Evolutionary conservation across 2,113 vertebrate genomes (phyloP), one percentile per base, ranked within the genome.

Genomic region (Cranoglanis bouderius): DNA sequence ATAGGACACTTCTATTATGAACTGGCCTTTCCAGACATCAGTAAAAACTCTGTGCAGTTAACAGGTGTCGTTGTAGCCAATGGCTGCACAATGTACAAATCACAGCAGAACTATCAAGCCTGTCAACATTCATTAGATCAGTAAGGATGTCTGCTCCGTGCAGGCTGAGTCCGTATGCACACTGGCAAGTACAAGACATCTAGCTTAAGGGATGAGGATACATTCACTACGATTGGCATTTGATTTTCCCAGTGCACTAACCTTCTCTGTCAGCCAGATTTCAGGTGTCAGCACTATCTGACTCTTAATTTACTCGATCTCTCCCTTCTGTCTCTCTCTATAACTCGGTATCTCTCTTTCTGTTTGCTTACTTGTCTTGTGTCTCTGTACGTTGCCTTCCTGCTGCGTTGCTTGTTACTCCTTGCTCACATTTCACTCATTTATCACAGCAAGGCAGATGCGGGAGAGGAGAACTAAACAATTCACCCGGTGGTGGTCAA

Each of bases 361-460:
- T n/a, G 59, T 61, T 55, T 81, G 40, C 83, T 49, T 49, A 38
- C 75, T 86, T n/a, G 84, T 90, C 70, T 84, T 29, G 9, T 24
- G 4, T 83, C 19, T 86, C 46, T 55, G 24, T 81, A 74, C 63
- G 32, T 19, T 80, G 61, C 55, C 81, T 92, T 89, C 86, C 63
- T 82, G 84, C 57, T 78, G 55, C 86, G 57, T 86, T 84, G 38
- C 74, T 67, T 86, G 67, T 89, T 89, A 92, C 83, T 90, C 78
- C 86, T 85, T 81, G 80, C 63, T 92, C 86, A 49, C 49, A 88
- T 86, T 89, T 90, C 89, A 90, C 63, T 88, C 86, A 75, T 91
- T 90, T 86, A 87, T 90, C 88, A 90, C 84, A 16, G 72, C 63
- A 1, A 72, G 49, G 63, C n/a, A 24, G 63, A 74, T 70, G 26